Conservation (phyloP, 1,140 invertebrate species). For the Procambarus virginalis region DNA sequence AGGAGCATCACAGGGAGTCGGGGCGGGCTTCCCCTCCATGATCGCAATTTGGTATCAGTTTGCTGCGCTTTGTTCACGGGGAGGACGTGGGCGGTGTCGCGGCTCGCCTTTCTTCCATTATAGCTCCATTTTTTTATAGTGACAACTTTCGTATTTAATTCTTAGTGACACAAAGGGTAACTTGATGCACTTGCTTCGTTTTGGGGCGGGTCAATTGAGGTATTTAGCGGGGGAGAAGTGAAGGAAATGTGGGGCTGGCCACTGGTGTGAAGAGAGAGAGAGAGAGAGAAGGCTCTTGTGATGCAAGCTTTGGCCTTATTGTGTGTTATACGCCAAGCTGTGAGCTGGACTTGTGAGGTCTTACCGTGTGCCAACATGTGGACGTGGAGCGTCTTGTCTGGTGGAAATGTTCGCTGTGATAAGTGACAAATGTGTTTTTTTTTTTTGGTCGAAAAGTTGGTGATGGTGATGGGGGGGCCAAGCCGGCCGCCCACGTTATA, state of each 20-base stretch:
- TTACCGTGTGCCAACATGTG: too few relatives aligned
- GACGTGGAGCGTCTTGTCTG: too few relatives aligned
- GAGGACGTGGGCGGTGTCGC: conserved; percentile 8
- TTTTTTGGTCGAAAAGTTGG: too few relatives aligned
- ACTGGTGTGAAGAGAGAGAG: too few relatives aligned
- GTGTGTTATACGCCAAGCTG: neutral
- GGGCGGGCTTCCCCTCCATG: conserved; percentile 37
- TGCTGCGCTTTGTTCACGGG: conserved; percentile 19
- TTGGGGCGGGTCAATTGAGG: too few relatives aligned
- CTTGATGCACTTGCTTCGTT: neutral
- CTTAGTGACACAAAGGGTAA: conserved; percentile 19
- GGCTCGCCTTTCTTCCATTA: conserved; percentile 17
- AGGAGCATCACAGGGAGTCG: conserved; percentile 57
- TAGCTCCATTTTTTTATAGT: neutral
- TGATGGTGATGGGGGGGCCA: too few relatives aligned
- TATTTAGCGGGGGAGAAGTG: too few relatives aligned
- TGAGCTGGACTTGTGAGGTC: too few relatives aligned
- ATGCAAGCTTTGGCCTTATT: conserved; percentile 29
- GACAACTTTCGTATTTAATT: conserved; percentile 24
- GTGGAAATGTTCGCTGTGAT: too few relatives aligned
- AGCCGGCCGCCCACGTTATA: too few relatives aligned
- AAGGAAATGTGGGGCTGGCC: too few relatives aligned
- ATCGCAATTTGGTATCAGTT: conserved; percentile 31
- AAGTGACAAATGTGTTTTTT: too few relatives aligned
- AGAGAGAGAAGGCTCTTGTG: conserved; percentile 8